Evolutionary conservation across 2,888 invertebrate species (phyloP).

Genomic region (Mesorhabditis sp.): DNA sequence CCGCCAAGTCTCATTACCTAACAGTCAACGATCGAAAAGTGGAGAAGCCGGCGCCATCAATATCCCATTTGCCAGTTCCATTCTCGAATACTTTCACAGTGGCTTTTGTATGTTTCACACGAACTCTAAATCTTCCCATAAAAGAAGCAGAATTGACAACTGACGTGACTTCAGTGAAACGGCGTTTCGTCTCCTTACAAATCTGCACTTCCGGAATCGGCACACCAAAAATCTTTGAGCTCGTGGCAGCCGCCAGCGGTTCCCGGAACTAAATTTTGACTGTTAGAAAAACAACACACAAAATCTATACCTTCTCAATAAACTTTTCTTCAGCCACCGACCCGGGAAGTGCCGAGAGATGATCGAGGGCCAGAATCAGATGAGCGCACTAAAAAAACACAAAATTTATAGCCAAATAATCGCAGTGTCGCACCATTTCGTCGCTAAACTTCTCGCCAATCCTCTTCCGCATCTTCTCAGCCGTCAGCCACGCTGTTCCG

Average conservation of each 20-base stretch:
- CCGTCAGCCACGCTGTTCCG: slow-evolving; percentile 58
- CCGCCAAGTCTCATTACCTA: too few relatives aligned
- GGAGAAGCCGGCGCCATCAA: slow-evolving; percentile 41
- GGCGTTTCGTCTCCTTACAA: slow-evolving; percentile 31
- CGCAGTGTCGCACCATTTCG: slow-evolving; percentile 34
- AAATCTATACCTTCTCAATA: slow-evolving; percentile 20
- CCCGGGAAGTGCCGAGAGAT: slow-evolving; percentile 40
- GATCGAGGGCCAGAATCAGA: slow-evolving; percentile 51
- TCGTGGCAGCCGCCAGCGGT: slow-evolving; percentile 32
- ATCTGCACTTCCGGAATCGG: slow-evolving; percentile 40
- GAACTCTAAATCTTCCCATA: slow-evolving; percentile 20
- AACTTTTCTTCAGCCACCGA: slow-evolving; percentile 42
- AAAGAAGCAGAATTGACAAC: background rate
- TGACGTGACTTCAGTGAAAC: slow-evolving; percentile 37
- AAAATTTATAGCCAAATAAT: slow-evolving; percentile 7
- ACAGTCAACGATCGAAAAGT: slow-evolving; percentile 45
- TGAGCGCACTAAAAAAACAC: slow-evolving; percentile 42
- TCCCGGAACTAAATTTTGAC: slow-evolving; percentile 15
- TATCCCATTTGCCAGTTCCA: slow-evolving; percentile 47
- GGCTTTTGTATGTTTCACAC: slow-evolving; percentile 44
- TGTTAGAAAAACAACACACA: background rate
- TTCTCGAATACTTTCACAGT: slow-evolving; percentile 42
- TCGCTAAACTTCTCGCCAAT: slow-evolving; percentile 46
- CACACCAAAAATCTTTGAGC: slow-evolving; percentile 43
- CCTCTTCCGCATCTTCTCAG: slow-evolving; percentile 42